These are phyloP conservation scores for Tyto alba DNA, from an alignment of 2,113 vertebrate species.

Conservation along the genomic window DNA sequence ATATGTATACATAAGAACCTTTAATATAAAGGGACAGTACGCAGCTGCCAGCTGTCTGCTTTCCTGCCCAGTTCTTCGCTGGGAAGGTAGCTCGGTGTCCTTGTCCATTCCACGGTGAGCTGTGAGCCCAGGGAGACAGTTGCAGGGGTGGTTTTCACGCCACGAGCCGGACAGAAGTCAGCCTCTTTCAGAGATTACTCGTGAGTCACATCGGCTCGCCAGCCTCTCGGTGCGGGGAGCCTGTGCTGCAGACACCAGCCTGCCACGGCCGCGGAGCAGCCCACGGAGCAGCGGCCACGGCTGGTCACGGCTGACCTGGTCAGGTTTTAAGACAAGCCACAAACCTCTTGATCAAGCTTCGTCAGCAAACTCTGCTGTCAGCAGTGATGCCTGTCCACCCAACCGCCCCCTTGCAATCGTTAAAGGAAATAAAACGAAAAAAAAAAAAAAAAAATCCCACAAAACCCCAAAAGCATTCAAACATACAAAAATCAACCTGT, in stretches of 20 bases:
- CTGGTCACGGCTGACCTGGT: background rate
- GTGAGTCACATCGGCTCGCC: rapidly evolving
- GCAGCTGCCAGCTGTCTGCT: background rate
- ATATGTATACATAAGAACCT: background rate
- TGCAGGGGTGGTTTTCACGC: background rate
- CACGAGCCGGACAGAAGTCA: background rate
- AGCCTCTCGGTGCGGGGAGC: rapidly evolving
- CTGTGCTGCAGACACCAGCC: background rate
- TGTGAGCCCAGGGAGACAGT: background rate
- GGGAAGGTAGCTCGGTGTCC: rapidly evolving
- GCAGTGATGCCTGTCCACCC: background rate
- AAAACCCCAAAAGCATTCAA: background rate
- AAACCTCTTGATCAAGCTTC: background rate
- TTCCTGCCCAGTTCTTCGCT: background rate
- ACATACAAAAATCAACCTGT: background rate
- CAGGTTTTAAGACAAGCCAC: background rate
- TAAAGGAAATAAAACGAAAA: too few species aligned
- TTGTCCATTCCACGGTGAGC: rapidly evolving
- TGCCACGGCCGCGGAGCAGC: background rate
- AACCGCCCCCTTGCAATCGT: background rate
- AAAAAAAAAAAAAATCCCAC: background rate
- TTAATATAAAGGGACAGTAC: background rate
- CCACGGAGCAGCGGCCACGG: background rate
- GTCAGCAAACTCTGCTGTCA: background rate
- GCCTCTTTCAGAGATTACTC: background rate